Conservation (phyloP, 2,113 vertebrate genomes). For the Cinclus cinclus region DNA sequence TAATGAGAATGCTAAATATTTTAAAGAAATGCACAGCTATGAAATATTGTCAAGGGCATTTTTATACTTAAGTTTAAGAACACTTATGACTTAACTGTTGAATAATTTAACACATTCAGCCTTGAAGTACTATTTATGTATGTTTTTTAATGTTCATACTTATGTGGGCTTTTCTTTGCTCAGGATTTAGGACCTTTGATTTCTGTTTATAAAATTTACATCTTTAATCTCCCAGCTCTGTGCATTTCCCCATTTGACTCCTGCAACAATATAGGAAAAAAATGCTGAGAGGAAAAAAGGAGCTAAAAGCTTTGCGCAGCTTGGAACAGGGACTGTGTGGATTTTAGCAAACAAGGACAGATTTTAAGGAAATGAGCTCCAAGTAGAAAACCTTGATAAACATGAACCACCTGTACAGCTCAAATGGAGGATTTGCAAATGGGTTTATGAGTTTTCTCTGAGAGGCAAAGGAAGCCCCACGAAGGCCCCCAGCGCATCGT, state of each 20-base stretch:
- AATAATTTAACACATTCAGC: constrained; percentile 84
- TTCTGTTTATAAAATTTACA: constrained; percentile 85
- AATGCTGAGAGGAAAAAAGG: background rate
- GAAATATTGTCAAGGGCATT: constrained; percentile 88
- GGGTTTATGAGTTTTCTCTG: background rate
- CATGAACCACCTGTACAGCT: constrained; percentile 31
- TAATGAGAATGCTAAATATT: constrained; percentile 90
- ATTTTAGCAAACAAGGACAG: constrained; percentile 50
- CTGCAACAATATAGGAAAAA: constrained; percentile 66
- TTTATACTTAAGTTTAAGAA: constrained; percentile 89
- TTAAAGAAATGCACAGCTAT: constrained; percentile 82
- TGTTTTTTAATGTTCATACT: constrained; percentile 83
- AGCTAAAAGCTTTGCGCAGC: background rate
- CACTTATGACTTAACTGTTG: constrained; percentile 82
- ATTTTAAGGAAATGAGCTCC: constrained; percentile 42
- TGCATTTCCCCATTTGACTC: constrained; percentile 67
- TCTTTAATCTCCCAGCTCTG: constrained; percentile 80
- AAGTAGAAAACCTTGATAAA: constrained; percentile 38
- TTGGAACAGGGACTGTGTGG: background rate
- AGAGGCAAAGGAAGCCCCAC: background rate
- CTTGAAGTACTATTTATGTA: constrained; percentile 85
- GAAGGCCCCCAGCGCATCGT: accelerated
- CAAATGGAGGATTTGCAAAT: background rate
- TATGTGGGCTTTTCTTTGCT: constrained; percentile 81
- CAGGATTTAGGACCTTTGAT: constrained; percentile 83